Conservation (phyloP, 2,797 vertebrate genomes). For the Halcyon smyrnensis region DNA sequence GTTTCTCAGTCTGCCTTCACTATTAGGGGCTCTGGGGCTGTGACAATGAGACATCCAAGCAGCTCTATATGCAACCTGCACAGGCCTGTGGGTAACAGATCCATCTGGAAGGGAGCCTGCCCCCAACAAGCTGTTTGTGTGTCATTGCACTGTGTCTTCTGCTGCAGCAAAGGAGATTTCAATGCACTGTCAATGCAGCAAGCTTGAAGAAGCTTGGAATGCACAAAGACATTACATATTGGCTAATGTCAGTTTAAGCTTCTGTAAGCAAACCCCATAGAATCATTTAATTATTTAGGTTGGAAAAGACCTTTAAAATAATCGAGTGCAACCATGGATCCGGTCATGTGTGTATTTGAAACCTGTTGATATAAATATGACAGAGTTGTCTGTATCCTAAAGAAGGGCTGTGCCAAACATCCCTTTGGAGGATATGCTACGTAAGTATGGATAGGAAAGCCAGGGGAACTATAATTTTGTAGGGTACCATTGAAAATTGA, state of each 20-base stretch:
- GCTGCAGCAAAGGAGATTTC: not conserved
- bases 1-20: not conserved
- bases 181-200: accelerated
- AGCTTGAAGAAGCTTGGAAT: not conserved
- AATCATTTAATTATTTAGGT: not conserved
- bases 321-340: not conserved
- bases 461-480: not conserved
- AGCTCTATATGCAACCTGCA: accelerated
- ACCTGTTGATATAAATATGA: not conserved
- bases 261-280: not conserved
- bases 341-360: not conserved
- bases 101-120: not conserved
- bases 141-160: not conserved
- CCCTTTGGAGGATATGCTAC: not conserved
- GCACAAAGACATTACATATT: not conserved
- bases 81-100: not conserved
- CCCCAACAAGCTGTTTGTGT: accelerated
- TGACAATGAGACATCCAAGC: not conserved
- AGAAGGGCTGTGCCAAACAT: not conserved
- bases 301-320: not conserved
- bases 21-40: not conserved
- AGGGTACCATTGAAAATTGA: not conserved
- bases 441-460: not conserved
- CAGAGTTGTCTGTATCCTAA: not conserved
- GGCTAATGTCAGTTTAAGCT: not conserved